Evolutionary conservation across 2,888 invertebrate species (phyloP), one percentile per base, ranked within the genome.

Genomic region (Watsonalla binaria): DNA sequence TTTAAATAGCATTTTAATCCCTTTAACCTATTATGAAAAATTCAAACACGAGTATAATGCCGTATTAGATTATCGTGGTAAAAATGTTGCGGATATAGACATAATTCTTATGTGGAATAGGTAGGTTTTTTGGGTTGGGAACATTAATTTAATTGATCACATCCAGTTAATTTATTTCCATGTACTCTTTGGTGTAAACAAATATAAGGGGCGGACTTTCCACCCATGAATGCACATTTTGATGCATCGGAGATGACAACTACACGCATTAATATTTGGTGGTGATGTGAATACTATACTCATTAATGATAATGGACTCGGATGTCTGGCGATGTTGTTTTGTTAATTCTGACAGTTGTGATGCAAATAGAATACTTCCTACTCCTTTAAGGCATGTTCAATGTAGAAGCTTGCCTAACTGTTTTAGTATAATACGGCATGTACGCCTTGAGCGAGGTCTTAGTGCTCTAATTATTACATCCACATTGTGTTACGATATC

Each of bases 401-500:
- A 14, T 45, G 37, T 52, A 34, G 15, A 51, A 58, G 47, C 50
- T 55, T 35, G 39, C 46, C 53, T 46, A 47, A 47, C 37, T 2
- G 5, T 48, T 37, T 48, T 48, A 13, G 37, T 6, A 14, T 49
- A 14, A n/a, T 14, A 37, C 49, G 39, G 35, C 49, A 49, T 51
- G 50, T 48, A 60, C 63, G 62, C 65, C 68, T 66, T 67, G 67
- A 70, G 67, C 66, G 63, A 61, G 62, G 59, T 65, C 76, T 82
- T 76, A 77, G 76, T 79, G 77, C 77, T 84, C 80, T 86, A 88
- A 88, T 88, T 88, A 89, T 82, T 84, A 81, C 82, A 79, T 84
- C 82, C 77, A 85, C 86, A 85, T 88, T 88, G 85, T 89, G 80
- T 86, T 81, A 82, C 84, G 85, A 85, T 87, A 88, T 90, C 87